Conservation (phyloP, 2,113 vertebrate species). For the Barnardius zonarius region DNA sequence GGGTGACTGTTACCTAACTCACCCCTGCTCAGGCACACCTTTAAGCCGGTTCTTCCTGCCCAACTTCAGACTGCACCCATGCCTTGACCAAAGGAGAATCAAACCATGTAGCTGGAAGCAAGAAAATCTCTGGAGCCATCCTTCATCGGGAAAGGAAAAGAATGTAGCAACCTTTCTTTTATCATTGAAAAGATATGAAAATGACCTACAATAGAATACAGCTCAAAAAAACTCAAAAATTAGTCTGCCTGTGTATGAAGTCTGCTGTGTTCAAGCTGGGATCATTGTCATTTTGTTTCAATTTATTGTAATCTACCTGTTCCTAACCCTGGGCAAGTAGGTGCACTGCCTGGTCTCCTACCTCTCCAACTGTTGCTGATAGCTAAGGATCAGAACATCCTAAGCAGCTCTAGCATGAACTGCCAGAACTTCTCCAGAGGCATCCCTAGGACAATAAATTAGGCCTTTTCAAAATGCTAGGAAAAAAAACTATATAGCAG, state of each 20-base stretch:
- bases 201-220: not conserved
- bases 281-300: not conserved
- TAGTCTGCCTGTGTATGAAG: not conserved
- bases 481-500: not conserved
- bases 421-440: not conserved
- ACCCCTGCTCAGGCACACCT: not conserved
- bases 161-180: not conserved
- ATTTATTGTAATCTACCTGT: not conserved
- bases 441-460: not conserved
- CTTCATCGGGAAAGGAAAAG: not conserved
- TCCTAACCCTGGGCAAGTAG: not conserved
- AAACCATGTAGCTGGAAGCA: not conserved
- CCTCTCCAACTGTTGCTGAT: not conserved
- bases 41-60: not conserved
- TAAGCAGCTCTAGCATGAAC: not conserved
- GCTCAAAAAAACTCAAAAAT: not conserved
- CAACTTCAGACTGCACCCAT: not conserved
- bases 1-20: not conserved
- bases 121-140: not conserved
- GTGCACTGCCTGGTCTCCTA: not conserved
- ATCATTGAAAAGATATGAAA: not conserved
- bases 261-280: not conserved
- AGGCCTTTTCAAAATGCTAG: not conserved
- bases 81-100: not conserved
- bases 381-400: not conserved